Evolutionary conservation across 2,113 vertebrate genomes (phyloP), one percentile per base, ranked within the genome.

Genomic region (Sander vitreus): DNA sequence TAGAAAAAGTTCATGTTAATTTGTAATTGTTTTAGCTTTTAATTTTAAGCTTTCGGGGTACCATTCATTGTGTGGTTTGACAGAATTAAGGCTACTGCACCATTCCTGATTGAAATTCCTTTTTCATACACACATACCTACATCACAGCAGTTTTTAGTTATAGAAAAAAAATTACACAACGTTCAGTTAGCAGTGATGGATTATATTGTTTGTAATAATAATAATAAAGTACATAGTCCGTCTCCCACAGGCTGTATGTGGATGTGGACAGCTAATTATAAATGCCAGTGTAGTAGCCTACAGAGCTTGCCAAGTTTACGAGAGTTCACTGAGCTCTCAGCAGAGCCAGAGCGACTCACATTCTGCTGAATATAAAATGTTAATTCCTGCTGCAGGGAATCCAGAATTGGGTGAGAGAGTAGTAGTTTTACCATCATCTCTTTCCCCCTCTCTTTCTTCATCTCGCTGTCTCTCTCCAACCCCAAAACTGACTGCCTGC

Each of bases 321-420:
- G 84, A 92, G 90, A 93, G 91, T 92, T 92, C 85, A 91, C 80
- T 80, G 71, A 91, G 94, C 93, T 93, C 79, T 84, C 66, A 92
- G 92, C 90, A 78, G 88, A 92, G 91, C 85, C 85, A 75, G 85
- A 90, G 79, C 78, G 63, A 85, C 85, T 92, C 87, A 78, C 85
- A 91, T 89, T 93, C 87, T 89, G 81, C 88, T 83, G 86, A 93
- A 94, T 92, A 92, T 91, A 86, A 95, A 95, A 95, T 93, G 93
- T 93, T 95, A 93, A 95, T 95, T 93, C 91, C 80, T 76, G 93
- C 94, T 89, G 86, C 89, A 78, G 94, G 93, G 87, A 53, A 83
- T 89, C 77, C 84, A 89, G 81, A 85, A 91, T 89, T 92, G 91
- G 86, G 86, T 39, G 86, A 93, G 89, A 92, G 88, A 88, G 88